These are phyloP conservation scores for Craterocephalus amniculus DNA, from an alignment of 2,797 vertebrate species.

Conservation along the genomic window DNA sequence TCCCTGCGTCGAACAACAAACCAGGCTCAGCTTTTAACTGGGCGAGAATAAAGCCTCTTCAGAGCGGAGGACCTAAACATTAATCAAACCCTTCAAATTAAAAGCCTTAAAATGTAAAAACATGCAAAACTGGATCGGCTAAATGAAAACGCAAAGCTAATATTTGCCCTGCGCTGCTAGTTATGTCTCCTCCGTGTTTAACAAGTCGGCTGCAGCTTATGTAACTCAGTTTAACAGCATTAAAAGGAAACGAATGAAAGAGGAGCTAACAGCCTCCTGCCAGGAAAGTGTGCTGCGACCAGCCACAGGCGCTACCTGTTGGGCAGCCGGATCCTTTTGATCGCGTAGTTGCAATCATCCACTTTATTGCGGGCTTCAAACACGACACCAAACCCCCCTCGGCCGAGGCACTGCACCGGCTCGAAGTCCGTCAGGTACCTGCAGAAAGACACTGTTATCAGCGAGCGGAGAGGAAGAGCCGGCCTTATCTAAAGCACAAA, in stretches of 20 bases:
- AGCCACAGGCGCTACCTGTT: constrained; percentile 85
- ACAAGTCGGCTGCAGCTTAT: constrained; percentile 18
- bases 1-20: constrained; percentile 78
- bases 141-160: constrained; percentile 13
- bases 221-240: constrained; percentile 21
- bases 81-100: not conserved
- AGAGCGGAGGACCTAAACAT: not conserved
- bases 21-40: not conserved
- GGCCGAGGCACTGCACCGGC: constrained; percentile 95
- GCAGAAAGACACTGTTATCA: constrained; percentile 40
- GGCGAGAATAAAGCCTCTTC: not conserved
- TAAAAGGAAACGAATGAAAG: constrained; percentile 29
- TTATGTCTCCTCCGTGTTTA: constrained; percentile 10
- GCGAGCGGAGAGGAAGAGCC: constrained; percentile 11
- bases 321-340: constrained; percentile 97
- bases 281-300: constrained; percentile 2
- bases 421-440: constrained; percentile 98
- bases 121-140: constrained; percentile 2
- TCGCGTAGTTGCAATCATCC: constrained; percentile 98
- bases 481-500: not conserved
- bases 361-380: constrained; percentile 99
- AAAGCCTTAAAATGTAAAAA: constrained; percentile 18
- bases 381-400: constrained; percentile 97
- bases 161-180: constrained; percentile 28
- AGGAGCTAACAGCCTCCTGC: constrained; percentile 30